phyloP scores from a whole-genome alignment of 2,888 invertebrate genomes.

The Plagiodera versicolora region DNA sequence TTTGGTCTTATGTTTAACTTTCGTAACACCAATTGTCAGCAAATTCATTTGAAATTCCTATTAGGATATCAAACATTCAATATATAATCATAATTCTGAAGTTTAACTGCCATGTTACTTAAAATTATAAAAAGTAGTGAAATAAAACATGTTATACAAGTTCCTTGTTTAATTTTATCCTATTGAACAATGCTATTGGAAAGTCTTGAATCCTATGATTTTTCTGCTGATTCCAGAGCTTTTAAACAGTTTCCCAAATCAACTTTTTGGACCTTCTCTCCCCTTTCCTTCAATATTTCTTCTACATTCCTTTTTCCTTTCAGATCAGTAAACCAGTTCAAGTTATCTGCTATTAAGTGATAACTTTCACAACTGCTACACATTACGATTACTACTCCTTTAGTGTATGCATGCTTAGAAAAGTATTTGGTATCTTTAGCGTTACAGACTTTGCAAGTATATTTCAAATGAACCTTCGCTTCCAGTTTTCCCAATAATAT shows the following conservation, averaged over 20 bases:
- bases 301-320: slow-evolving; percentile 83
- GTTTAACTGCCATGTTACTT: slow-evolving; percentile 31
- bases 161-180: slow-evolving; percentile 2
- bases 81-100: slow-evolving; percentile 3
- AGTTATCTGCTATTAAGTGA: slow-evolving; percentile 94
- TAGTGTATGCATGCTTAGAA: slow-evolving; percentile 80
- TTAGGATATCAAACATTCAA: too few species aligned
- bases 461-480: slow-evolving; percentile 71
- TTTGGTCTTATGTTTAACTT: slow-evolving; percentile 8
- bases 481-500: slow-evolving; percentile 49
- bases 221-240: slow-evolving; percentile 12
- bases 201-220: too few species aligned
- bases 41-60: too few species aligned
- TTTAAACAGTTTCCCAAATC: slow-evolving; percentile 35
- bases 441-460: slow-evolving; percentile 88
- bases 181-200: too few species aligned
- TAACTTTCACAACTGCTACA: slow-evolving; percentile 87
- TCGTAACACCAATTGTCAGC: background rate
- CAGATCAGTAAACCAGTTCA: slow-evolving; percentile 90
- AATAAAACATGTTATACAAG: background rate
- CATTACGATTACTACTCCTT: slow-evolving; percentile 89
- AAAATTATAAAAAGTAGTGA: slow-evolving; percentile 17
- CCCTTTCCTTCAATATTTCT: slow-evolving; percentile 83
- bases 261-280: slow-evolving; percentile 73
- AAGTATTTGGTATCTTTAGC: slow-evolving; percentile 78